Conservation (phyloP, 2,797 vertebrate species). For the Apogon talboti region DNA sequence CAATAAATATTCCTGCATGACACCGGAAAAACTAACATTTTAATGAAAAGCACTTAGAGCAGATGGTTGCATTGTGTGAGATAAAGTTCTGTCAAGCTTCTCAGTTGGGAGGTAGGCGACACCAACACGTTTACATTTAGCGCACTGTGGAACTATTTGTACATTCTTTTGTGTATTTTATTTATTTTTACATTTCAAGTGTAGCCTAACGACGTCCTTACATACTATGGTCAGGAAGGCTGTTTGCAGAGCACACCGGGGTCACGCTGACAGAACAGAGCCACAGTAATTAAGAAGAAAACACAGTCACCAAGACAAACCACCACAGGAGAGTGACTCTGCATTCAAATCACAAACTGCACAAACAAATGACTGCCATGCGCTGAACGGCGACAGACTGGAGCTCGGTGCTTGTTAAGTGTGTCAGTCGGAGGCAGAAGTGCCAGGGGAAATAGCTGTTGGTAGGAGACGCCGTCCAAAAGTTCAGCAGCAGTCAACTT, state of each 20-base stretch:
- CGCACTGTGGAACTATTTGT: slow-evolving; percentile 34
- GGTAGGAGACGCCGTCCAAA: slow-evolving; percentile 1
- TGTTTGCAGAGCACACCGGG: neutral
- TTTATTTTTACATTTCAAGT: slow-evolving; percentile 38
- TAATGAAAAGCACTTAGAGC: slow-evolving; percentile 13
- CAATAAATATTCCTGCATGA: slow-evolving; percentile 29
- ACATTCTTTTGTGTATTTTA: slow-evolving; percentile 25
- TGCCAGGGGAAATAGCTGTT: neutral
- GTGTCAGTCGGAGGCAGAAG: neutral
- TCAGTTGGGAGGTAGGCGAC: slow-evolving; percentile 46
- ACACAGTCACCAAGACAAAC: neutral
- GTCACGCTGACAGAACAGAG: neutral
- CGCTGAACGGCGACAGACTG: neutral
- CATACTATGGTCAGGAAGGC: neutral
- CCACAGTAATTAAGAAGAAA: neutral
- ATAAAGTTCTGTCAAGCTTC: slow-evolving; percentile 36
- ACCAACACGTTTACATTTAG: slow-evolving; percentile 33
- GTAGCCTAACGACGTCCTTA: slow-evolving; percentile 5
- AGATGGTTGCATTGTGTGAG: slow-evolving; percentile 4
- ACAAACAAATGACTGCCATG: neutral
- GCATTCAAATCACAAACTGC: slow-evolving; percentile 1
- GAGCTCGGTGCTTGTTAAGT: slow-evolving; percentile 23
- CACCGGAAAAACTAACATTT: slow-evolving; percentile 10
- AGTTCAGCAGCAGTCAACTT: slow-evolving; percentile 18
- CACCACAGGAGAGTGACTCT: neutral